Conservation (phyloP, 2,888 invertebrate genomes). For the Macrophya alboannulata region DNA sequence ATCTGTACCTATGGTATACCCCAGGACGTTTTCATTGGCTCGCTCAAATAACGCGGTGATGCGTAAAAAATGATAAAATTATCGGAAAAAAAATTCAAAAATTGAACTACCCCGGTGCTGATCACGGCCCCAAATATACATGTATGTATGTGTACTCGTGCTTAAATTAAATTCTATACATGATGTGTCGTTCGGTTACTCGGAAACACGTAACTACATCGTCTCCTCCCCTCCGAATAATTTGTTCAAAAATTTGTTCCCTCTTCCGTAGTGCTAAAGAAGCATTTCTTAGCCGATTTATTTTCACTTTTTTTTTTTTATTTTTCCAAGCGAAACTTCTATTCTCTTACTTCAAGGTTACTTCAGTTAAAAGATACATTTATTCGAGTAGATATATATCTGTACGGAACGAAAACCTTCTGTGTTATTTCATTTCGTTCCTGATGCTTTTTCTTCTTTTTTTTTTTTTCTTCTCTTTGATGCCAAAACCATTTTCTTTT, state of each 20-base stretch:
- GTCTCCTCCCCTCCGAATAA: background rate
- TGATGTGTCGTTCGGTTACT: background rate
- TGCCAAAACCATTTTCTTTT: background rate
- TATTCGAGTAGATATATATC: background rate
- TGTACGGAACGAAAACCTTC: background rate
- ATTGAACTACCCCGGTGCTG: background rate
- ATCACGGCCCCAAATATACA: background rate
- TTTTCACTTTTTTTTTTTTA: background rate
- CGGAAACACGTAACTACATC: background rate
- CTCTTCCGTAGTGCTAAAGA: background rate
- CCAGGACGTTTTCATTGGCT: background rate
- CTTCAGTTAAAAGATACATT: conserved; percentile 23
- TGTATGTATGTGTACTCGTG: background rate
- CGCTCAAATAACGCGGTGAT: background rate
- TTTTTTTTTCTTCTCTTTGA: background rate
- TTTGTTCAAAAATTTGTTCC: conserved; percentile 5
- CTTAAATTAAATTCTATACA: background rate
- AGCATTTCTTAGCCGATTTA: background rate
- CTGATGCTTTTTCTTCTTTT: background rate
- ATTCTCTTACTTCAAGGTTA: background rate
- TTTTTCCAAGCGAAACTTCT: background rate
- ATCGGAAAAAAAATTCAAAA: too few relatives aligned
- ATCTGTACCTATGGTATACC: background rate
- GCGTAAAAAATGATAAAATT: conserved; percentile 34
- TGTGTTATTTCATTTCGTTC: background rate